Evolutionary conservation across 2,113 vertebrate genomes (phyloP), one percentile per base, ranked within the genome.

Genomic region (Corythoichthys haematopterus): DNA sequence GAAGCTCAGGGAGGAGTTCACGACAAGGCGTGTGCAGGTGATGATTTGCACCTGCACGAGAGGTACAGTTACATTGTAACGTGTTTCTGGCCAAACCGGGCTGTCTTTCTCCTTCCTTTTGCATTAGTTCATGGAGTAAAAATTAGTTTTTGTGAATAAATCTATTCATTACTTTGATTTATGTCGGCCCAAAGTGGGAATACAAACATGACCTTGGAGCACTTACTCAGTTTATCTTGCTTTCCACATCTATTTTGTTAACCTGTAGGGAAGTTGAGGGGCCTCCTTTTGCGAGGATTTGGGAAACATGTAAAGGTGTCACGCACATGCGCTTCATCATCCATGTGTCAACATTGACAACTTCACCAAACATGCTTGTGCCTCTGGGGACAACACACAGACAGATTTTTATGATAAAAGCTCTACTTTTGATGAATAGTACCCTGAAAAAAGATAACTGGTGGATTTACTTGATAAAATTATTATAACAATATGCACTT

Each of bases 271-370:
- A 64, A 75, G 74, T 45, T 5, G n/a, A 28, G n/a, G 10, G 40
- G 59, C 38, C 40, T 45, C 59, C 40, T 13, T 20, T 20, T 43
- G 59, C 14, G 43, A 61, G 81, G 88, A 86, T 76, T 46, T 75
- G 76, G 59, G 57, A 62, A 80, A 83, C 64, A 65, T 66, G 68
- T 64, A 1, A 58, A 76, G 75, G 67, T 80, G 90, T 90, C 90
- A 90, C 86, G 90, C 88, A 91, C 82, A 88, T 78, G 87, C 87
- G 80, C 79, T 90, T 87, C 77, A 91, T 91, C 88, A 87, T 45
- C 35, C 50, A 6, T n/a, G 59, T 80, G 85, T 83, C 80, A 84
- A 72, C 47, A 13, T 77, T 75, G 67, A 79, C 74, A 71, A 60
- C 69, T 72, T 72, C 63, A 69, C 63, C 51, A 53, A 65, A 67